Evolutionary conservation across 2,113 vertebrate genomes (phyloP), one percentile per base, ranked within the genome.

Genomic region (Actenoides lindsayi): DNA sequence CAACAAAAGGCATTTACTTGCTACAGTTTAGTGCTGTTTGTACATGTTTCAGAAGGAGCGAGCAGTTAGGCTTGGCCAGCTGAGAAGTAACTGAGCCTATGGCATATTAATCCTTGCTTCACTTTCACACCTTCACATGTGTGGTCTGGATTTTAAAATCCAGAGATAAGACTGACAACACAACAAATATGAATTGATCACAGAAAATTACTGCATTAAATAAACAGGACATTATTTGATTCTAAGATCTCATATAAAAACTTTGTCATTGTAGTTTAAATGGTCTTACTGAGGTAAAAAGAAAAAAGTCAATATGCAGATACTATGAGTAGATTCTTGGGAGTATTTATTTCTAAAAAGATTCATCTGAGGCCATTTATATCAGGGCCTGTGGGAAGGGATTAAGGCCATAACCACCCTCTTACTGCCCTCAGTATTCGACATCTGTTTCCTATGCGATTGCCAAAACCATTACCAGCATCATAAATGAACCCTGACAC

Each of bases 401-500:
- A 67, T 94, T 83, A 75, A 93, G 57, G 71, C 57, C 56, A 88
- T 88, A 87, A 76, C 31, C 37, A 76, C 13, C 41, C 46, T 48
- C 46, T 84, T 50, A 80, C 44, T 85, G 39, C 73, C 57, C 63
- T 75, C 41, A 83, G 57, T 53, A 85, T 89, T 93, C 0, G 0
- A 95, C 90, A 96, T 85, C 90, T 96, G 82, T 96, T 96, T 97
- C 96, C 96, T 87, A 16, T 53, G 67, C 84, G 71, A 85, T 94
- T 94, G 83, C 81, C 77, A 95, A 56, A 92, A 86, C 23, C 57
- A 90, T 94, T 89, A 83, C 39, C 51, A 85, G 48, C 30, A 65
- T 78, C 67, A 70, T 62, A 92, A 87, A 51, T 57, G 65, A 94
- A 93, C 42, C 39, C 65, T 15, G 13, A 83, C 51, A 95, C 59